Base-by-base conservation (phyloP, 2,797 vertebrate species). In the Streptopelia turtur region DNA sequence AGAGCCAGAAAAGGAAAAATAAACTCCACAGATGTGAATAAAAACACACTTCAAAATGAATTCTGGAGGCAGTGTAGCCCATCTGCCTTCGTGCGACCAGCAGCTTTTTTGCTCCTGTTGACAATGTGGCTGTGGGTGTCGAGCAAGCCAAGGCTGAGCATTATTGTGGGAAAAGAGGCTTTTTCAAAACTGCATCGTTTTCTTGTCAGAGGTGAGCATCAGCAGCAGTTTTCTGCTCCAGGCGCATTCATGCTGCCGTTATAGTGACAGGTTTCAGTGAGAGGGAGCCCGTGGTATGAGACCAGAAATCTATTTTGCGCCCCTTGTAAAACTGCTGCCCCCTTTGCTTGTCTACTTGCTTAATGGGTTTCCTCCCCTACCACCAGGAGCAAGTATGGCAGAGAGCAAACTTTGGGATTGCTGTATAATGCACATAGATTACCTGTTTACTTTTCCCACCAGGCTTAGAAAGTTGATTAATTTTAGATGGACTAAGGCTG, bases 391-490 rank as follows among this genome's bases (percentile, higher is more conserved):
- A 59, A 25, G 57, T 41, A 71, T 9, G 30, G 33, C 63, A 55
- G 39, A 28, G 43, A 88, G 28, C 35, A 90, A 79, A 93, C 41
- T 92, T 90, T 74, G 55, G 59, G 39, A 33, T 45, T 90, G 78
- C 53, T 83, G 41, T 56, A 27, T 47, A 91, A 64, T 2, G 8
- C 56, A 70, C 88, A 64, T 22, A 90, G 59, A 90, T 89, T 74
- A 66, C 71, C 33, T 90, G 83, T 74, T 95, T 94, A 20, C 65
- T 93, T 97, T 94, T 77, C 88, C 89, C 84, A 89, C 27, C 61
- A 71, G 83, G 75, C 71, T 93, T 43, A 80, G 93, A 95, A 95
- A 83, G 91, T 57, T 87, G 88, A 90, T 95, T 89, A 87, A 89
- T 71, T 95, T 95, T 89, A 92, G 71, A 87, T 92, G 81, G 90